phyloP scores from a whole-genome alignment of 2,113 vertebrate species.

The Brachypodius melanocephalos region DNA sequence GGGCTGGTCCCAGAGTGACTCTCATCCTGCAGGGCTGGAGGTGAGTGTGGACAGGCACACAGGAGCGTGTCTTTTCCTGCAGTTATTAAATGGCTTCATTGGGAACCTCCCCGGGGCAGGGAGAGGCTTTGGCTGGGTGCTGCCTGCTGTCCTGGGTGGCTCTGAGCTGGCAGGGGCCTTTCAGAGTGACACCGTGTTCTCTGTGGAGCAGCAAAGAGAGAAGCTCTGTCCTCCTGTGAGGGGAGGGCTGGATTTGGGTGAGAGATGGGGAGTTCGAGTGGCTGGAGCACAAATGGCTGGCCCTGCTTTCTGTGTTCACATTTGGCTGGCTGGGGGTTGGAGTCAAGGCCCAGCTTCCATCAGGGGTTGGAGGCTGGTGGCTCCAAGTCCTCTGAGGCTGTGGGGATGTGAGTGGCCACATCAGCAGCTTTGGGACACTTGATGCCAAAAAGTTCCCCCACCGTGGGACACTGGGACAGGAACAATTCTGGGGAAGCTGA shows the following conservation, averaged over 20 bases:
- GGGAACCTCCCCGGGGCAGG: not conserved
- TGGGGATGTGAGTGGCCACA: not conserved
- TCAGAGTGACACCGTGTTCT: rapidly evolving
- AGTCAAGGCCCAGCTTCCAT: rapidly evolving
- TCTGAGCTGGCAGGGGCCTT: not conserved
- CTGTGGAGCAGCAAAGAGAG: not conserved
- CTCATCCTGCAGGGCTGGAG: not conserved
- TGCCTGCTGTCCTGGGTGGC: not conserved
- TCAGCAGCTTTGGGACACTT: rapidly evolving
- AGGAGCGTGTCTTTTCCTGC: not conserved
- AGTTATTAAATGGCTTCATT: not conserved
- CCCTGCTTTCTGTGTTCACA: not conserved
- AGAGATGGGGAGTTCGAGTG: rapidly evolving
- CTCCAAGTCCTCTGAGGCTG: not conserved
- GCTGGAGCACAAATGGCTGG: rapidly evolving
- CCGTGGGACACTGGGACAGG: not conserved
- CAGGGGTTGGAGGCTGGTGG: not conserved
- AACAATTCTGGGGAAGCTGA: not conserved
- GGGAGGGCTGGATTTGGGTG: not conserved
- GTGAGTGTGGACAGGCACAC: rapidly evolving
- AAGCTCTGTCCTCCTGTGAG: rapidly evolving
- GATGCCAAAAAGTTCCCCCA: not conserved
- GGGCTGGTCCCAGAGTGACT: rapidly evolving
- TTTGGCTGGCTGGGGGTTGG: not conserved
- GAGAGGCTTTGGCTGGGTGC: not conserved